Base-by-base conservation (phyloP, 2,113 vertebrate species). In the Salminus brasiliensis region DNA sequence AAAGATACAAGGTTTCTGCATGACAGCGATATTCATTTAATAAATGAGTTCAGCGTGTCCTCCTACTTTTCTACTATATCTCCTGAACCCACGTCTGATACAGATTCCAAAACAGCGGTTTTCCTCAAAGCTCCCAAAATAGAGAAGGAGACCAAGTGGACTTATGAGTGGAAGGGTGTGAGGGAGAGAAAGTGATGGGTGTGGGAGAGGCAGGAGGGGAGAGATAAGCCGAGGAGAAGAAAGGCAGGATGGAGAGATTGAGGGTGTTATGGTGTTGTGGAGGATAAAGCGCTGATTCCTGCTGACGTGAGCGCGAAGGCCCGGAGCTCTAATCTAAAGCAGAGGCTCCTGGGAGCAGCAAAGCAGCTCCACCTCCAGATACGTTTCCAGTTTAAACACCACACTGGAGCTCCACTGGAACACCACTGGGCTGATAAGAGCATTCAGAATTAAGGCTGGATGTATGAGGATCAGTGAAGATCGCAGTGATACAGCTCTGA, bases 181-280 rank as follows among this genome's bases (percentile, higher is more conserved):
- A 34, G 15, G 21, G 11, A 47, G 41, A 72, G 45, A 47, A 49
- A 53, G 49, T n/a, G 67, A 12, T 18, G 25, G 43, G 21, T 68
- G 41, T 8, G 30, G 53, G 29, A 32, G 32, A 55, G 6, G 52
- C 0, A n/a, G 52, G 5, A 11, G 10, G 52, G 25, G 2, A 49
- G 63, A 49, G 8, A 60, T 25, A 60, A 59, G 12, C 4, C 36
- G 34, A 32, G 21, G 55, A 43, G 27, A 77, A 72, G 63, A 78
- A 72, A 79, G 53, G 59, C 41, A 63, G 60, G 80, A 73, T 74
- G 60, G 81, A 71, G 18, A 82, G 66, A 81, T 81, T 84, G 72
- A 77, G 18, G 49, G 68, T 65, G 66, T 78, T 69, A 81, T 60
- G 57, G 53, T 59, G 27, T 23, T n/a, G 16, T 39, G n/a, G 23